Evolutionary conservation across 2,888 invertebrate species (phyloP).

Genomic region (Tetropium fuscum): DNA sequence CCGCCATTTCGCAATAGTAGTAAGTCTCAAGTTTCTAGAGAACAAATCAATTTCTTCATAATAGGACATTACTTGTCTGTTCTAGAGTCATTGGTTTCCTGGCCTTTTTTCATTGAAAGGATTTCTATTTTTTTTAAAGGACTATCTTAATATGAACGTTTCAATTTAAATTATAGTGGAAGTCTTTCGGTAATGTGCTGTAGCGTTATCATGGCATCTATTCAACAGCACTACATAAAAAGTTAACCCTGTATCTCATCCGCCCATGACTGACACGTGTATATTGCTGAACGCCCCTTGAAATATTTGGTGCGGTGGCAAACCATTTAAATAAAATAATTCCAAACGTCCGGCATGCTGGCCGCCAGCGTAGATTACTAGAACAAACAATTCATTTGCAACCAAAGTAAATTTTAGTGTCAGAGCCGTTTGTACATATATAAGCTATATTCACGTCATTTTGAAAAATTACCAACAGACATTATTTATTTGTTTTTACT

Average conservation of each 20-base stretch:
- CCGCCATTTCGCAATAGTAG: no score
- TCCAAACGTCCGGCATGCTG: slow-evolving; percentile 38
- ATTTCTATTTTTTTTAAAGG: no score
- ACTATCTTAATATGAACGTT: no score
- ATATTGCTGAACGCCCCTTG: slow-evolving; percentile 21
- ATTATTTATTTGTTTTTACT: slow-evolving; percentile 35
- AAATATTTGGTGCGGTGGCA: slow-evolving; percentile 29
- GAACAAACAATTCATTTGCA: slow-evolving; percentile 55
- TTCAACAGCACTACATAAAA: no score
- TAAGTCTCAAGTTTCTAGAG: no score
- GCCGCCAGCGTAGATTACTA: slow-evolving; percentile 49
- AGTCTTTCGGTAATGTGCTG: no score
- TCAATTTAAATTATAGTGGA: no score
- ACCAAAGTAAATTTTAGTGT: slow-evolving; percentile 53
- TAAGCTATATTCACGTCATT: slow-evolving; percentile 48
- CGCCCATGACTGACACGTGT: slow-evolving; percentile 19
- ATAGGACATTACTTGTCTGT: no score
- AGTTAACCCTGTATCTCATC: slow-evolving; percentile 1
- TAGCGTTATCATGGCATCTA: no score
- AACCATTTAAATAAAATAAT: slow-evolving; percentile 47
- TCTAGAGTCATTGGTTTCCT: no score
- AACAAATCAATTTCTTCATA: no score
- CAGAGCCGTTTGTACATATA: slow-evolving; percentile 36
- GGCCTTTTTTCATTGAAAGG: no score
- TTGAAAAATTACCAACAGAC: slow-evolving; percentile 48